Evolutionary conservation across 2,113 vertebrate species (phyloP).

Genomic region (Limanda limanda): DNA sequence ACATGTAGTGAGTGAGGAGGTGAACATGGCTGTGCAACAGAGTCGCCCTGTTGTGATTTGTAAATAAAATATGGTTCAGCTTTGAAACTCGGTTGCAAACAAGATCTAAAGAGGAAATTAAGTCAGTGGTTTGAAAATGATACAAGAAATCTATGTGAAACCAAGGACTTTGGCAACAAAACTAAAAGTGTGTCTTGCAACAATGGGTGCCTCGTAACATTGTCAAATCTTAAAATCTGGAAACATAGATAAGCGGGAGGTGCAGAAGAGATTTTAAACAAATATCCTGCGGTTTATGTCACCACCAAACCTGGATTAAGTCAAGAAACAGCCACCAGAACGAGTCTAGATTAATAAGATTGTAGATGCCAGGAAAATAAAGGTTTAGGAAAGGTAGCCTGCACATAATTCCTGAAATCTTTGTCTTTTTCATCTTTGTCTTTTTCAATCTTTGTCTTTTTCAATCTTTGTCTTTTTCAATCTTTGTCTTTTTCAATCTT

Average conservation of each 20-base stretch:
- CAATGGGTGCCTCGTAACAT: not conserved
- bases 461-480: not conserved
- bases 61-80: constrained; percentile 37
- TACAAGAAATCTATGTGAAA: not conserved
- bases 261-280: not conserved
- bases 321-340: not conserved
- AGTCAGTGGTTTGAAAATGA: not conserved
- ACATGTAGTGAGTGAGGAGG: not conserved
- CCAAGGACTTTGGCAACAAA: not conserved
- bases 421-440: not conserved
- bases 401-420: not conserved
- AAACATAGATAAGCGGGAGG: not conserved
- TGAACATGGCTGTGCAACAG: constrained; percentile 12
- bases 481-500: not conserved
- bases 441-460: not conserved
- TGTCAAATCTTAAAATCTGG: not conserved
- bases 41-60: constrained; percentile 4
- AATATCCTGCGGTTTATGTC: not conserved
- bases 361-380: not conserved
- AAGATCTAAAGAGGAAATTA: not conserved
- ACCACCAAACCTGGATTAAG: not conserved
- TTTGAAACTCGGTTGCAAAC: constrained; percentile 25
- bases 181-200: not conserved
- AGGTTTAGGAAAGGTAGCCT: not conserved
- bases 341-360: not conserved